These are phyloP conservation scores for Pyxicephalus adspersus DNA, from an alignment of 2,113 vertebrate species.

Conservation along the genomic window DNA sequence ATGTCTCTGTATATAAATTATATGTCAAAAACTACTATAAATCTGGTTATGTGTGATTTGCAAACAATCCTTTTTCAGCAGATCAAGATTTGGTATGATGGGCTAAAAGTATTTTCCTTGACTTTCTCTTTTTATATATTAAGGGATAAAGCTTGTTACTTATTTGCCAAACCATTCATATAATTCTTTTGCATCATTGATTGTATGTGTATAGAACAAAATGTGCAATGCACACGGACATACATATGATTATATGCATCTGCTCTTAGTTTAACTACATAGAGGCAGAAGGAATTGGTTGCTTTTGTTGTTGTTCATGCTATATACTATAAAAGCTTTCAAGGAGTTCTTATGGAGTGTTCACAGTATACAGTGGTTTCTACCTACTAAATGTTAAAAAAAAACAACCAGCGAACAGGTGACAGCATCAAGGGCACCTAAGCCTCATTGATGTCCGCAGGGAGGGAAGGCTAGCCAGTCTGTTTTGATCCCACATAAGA, in stretches of 20 bases:
- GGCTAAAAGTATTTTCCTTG: background rate
- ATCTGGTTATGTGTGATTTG: conserved; percentile 22
- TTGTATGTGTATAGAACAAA: background rate
- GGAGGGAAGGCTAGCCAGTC: too few species aligned
- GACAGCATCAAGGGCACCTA: too few species aligned
- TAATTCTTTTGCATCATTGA: background rate
- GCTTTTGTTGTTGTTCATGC: too few species aligned
- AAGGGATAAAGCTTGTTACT: background rate
- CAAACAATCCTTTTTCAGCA: conserved; percentile 1
- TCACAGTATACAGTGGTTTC: too few species aligned
- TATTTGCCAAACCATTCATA: background rate
- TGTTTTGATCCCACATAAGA: too few species aligned
- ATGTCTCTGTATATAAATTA: background rate
- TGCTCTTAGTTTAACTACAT: background rate
- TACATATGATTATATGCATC: background rate
- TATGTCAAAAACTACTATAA: background rate
- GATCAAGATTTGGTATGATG: background rate
- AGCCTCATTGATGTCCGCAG: too few species aligned
- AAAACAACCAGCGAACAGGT: too few species aligned
- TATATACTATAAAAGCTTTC: too few species aligned
- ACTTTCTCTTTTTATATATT: background rate
- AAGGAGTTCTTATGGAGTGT: too few species aligned
- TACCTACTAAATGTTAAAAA: too few species aligned
- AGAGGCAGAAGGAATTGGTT: background rate
- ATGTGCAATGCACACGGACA: background rate